These are phyloP conservation scores for Chrysolina oricalcia DNA, from an alignment of 2,888 invertebrate genomes.

Conservation along the genomic window DNA sequence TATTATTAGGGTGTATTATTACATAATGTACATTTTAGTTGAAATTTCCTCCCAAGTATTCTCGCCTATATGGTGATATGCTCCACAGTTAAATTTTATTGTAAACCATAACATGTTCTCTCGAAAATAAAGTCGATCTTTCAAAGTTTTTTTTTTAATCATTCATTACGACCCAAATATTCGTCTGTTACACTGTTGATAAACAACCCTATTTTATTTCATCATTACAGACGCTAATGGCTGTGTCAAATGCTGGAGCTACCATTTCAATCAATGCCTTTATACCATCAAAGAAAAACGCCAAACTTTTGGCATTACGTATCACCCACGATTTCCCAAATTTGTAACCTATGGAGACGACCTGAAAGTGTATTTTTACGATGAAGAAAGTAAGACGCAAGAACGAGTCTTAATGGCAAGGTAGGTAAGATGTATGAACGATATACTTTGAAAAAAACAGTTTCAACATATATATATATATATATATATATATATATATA, in stretches of 20 bases:
- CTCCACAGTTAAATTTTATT: too few species aligned
- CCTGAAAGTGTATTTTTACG: conserved; percentile 78
- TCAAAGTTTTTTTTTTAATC: not conserved
- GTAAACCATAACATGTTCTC: too few species aligned
- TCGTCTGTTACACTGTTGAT: not conserved
- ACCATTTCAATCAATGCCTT: conserved; percentile 77
- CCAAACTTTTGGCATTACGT: conserved; percentile 78
- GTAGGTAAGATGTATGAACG: conserved; percentile 72
- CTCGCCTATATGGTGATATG: too few species aligned
- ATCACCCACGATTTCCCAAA: conserved; percentile 76
- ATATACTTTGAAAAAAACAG: not conserved
- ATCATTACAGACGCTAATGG: conserved; percentile 78
- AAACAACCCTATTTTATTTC: not conserved
- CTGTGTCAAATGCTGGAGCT: conserved; percentile 81
- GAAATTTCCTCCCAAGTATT: too few species aligned
- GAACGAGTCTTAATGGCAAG: conserved; percentile 77
- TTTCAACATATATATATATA: too few species aligned
- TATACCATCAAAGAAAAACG: conserved; percentile 80
- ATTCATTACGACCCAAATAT: not conserved
- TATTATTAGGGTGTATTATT: too few species aligned
- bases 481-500: too few species aligned
- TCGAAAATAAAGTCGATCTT: too few species aligned
- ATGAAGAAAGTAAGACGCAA: conserved; percentile 79
- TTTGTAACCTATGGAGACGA: conserved; percentile 79
- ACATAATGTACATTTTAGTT: too few species aligned